These are phyloP conservation scores for Aegotheles bennettii DNA, from an alignment of 2,113 vertebrate species.

Conservation along the genomic window DNA sequence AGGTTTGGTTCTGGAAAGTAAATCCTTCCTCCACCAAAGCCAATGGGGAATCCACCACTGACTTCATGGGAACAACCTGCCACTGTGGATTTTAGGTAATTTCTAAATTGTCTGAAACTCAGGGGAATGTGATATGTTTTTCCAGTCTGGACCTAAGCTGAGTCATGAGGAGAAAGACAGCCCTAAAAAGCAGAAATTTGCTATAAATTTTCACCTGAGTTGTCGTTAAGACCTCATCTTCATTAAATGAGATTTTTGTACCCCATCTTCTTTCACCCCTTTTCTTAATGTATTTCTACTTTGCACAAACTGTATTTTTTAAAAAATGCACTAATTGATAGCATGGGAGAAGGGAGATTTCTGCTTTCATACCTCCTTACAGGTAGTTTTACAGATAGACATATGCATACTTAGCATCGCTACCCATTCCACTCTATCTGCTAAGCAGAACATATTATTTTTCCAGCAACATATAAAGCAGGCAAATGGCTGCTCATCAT, in stretches of 20 bases:
- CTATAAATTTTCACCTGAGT: not conserved
- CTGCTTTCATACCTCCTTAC: conserved; percentile 8
- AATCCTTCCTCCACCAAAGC: not conserved
- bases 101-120: not conserved
- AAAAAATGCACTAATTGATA: conserved; percentile 66
- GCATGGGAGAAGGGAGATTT: not conserved
- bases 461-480: conserved; percentile 35
- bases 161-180: not conserved
- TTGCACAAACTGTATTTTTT: conserved; percentile 66
- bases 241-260: conserved; percentile 90
- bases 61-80: not conserved
- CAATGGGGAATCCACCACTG: not conserved
- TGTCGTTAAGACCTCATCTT: conserved; percentile 78
- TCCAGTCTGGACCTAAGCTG: not conserved
- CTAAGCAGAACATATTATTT: conserved; percentile 57
- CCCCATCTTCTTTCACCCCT: conserved; percentile 82
- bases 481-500: conserved; percentile 73
- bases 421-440: not conserved
- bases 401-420: not conserved
- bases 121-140: fast-evolving
- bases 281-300: conserved; percentile 51
- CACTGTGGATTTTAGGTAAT: not conserved
- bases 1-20: not conserved
- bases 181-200: not conserved
- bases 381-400: not conserved